Percentiles rank a stretch among this genome's conserved stretches.
phyloP scores from a whole-genome alignment of 2,113 vertebrate species.

The Alosa alosa region DNA sequence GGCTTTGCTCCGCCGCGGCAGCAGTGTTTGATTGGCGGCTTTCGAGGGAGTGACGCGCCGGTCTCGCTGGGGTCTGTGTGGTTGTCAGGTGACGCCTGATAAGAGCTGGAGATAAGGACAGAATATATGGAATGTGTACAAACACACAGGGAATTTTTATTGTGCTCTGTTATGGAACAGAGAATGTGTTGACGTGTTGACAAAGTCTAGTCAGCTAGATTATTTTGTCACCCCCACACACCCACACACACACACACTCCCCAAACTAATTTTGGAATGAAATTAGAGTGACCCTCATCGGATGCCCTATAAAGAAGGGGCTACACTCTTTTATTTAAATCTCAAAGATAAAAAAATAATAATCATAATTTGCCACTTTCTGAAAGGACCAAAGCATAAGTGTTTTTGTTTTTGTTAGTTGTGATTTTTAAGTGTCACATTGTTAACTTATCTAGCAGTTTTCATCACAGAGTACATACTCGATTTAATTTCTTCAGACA shows the following conservation, averaged over 20 bases:
- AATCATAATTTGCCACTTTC: neutral
- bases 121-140: neutral
- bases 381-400: neutral
- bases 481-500: neutral
- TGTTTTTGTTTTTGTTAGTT: no score
- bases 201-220: neutral
- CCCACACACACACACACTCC: no score
- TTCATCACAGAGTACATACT: neutral
- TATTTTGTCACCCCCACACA: neutral
- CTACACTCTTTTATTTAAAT: neutral
- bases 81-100: neutral
- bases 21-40: neutral
- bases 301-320: neutral
- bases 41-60: neutral
- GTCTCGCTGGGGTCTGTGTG: neutral
- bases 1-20: no score
- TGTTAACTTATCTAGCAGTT: no score
- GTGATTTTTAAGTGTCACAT: no score
- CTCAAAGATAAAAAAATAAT: neutral
- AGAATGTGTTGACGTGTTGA: constrained; percentile 2
- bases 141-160: neutral
- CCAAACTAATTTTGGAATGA: neutral
- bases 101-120: neutral
- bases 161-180: neutral
- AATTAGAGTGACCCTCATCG: neutral